A percentile compares a stretch with the other conserved stretches of the same genome.
These are phyloP conservation scores for Lissonota sp. DNA, from an alignment of 2,888 invertebrate species.

Conservation along the genomic window DNA sequence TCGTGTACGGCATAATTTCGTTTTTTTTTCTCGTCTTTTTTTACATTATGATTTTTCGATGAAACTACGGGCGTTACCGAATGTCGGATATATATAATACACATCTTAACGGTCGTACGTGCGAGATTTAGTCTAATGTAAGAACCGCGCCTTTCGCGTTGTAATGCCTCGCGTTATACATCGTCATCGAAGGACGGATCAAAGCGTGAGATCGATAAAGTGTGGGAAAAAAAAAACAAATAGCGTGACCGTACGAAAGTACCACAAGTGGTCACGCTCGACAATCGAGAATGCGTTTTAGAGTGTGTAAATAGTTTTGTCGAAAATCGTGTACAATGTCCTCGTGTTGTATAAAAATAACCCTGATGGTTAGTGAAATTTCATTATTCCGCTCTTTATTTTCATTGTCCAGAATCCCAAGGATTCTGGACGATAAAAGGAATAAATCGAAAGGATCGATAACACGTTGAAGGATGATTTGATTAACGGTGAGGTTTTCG, in stretches of 20 bases:
- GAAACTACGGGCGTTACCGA: constrained; percentile 63
- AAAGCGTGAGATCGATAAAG: constrained; percentile 36
- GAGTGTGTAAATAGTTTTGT: constrained; percentile 33
- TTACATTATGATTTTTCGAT: constrained; percentile 49
- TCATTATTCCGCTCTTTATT: no score
- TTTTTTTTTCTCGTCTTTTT: constrained; percentile 40
- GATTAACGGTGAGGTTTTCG: no score
- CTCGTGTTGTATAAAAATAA: no score
- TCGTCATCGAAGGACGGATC: constrained; percentile 58
- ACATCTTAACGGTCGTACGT: constrained; percentile 20
- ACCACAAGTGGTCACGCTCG: constrained; percentile 2
- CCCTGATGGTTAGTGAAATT: no score
- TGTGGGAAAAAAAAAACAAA: constrained; percentile 56
- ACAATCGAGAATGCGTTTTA: constrained; percentile 54
- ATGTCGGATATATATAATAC: constrained; percentile 45
- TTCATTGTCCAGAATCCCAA: no score
- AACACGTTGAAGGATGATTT: no score
- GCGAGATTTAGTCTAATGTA: no score
- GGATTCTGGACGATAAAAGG: no score
- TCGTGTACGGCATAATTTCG: constrained; percentile 65
- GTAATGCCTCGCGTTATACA: constrained; percentile 25
- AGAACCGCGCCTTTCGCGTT: constrained; percentile 45
- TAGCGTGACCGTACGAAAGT: constrained; percentile 66
- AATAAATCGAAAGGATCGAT: no score
- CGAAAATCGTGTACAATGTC: no score